These are phyloP conservation scores for Mythimna lalbum DNA, from an alignment of 2,888 invertebrate genomes.

Conservation along the genomic window DNA sequence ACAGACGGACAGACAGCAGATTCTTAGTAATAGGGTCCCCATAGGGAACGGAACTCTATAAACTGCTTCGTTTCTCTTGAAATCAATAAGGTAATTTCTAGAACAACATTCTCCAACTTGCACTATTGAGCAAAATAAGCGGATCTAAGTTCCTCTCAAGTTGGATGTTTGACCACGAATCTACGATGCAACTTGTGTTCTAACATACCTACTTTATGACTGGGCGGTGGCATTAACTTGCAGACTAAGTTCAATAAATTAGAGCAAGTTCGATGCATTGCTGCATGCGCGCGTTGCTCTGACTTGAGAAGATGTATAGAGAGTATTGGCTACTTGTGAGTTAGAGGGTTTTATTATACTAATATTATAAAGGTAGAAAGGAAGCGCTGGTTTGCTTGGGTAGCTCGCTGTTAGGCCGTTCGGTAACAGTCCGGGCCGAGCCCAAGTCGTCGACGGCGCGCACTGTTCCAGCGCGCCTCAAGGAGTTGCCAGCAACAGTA, in stretches of 20 bases:
- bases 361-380: too few species aligned
- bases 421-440: too few species aligned
- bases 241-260: slow-evolving; percentile 56
- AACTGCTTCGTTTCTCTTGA: background rate
- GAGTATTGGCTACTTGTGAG: slow-evolving; percentile 35
- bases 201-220: slow-evolving; percentile 55
- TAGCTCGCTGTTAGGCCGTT: too few species aligned
- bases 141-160: slow-evolving; percentile 32
- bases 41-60: too few species aligned
- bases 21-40: too few species aligned
- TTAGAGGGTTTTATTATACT: background rate
- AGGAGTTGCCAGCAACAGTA: too few species aligned
- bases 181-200: slow-evolving; percentile 53
- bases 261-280: slow-evolving; percentile 50
- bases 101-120: slow-evolving; percentile 3
- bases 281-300: slow-evolving; percentile 22
- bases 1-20: too few species aligned
- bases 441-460: too few species aligned
- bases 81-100: slow-evolving; percentile 21
- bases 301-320: slow-evolving; percentile 40
- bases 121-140: slow-evolving; percentile 29
- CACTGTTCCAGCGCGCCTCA: too few species aligned
- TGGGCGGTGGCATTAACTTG: slow-evolving; percentile 43
- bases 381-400: too few species aligned
- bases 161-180: slow-evolving; percentile 49